Evolutionary conservation across 2,113 vertebrate species (phyloP).

Genomic region (Scomber japonicus): DNA sequence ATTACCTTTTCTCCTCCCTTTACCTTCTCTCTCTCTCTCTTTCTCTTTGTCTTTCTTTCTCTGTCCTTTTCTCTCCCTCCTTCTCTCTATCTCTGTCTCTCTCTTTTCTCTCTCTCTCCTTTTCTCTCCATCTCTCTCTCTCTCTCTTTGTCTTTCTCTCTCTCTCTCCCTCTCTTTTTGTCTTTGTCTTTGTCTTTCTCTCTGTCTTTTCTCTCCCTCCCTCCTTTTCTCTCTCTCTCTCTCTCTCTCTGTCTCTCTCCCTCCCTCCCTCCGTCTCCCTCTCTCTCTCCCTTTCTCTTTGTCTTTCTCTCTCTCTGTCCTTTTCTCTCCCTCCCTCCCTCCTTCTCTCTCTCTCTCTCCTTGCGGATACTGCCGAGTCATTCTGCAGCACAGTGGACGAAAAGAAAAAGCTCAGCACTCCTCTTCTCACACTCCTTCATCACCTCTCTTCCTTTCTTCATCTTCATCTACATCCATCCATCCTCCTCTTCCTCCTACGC

Average conservation of each 20-base stretch:
- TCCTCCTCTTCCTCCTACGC: conserved; percentile 22
- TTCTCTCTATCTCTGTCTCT: not conserved
- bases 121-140: not conserved
- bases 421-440: not conserved
- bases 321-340: not conserved
- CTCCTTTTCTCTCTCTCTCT: not conserved
- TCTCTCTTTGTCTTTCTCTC: not conserved
- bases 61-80: not conserved
- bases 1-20: not conserved
- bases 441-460: not conserved
- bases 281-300: not conserved
- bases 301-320: not conserved
- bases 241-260: not conserved
- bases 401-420: conserved; percentile 71
- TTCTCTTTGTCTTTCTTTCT: not conserved
- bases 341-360: not conserved
- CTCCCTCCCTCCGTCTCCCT: not conserved
- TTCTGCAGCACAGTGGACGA: conserved; percentile 65
- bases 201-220: not conserved
- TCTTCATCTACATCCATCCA: not conserved
- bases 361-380: conserved; percentile 61
- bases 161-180: not conserved
- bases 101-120: too few relatives aligned
- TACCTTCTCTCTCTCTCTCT: not conserved
- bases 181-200: not conserved